Evolutionary conservation across 2,797 vertebrate species (phyloP).

Genomic region (Rhinatrema bivittatum): DNA sequence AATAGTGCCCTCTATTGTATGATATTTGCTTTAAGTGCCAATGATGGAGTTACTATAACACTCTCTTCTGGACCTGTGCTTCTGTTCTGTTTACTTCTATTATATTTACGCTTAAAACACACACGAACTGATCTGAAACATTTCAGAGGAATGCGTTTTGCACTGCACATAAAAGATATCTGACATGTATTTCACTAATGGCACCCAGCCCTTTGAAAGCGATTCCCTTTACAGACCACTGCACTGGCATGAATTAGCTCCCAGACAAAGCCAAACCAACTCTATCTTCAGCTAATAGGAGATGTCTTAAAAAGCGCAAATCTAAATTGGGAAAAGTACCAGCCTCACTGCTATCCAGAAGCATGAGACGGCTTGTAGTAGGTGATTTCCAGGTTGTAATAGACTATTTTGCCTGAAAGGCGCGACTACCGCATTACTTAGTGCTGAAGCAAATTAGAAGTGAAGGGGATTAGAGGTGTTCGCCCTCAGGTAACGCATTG

Average conservation of each 20-base stretch:
- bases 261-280: background rate
- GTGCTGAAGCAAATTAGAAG: slow-evolving; percentile 12
- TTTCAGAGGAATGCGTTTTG: too few species aligned
- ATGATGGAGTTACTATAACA: too few species aligned
- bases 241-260: too few species aligned
- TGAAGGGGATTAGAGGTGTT: background rate
- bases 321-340: background rate
- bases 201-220: too few species aligned
- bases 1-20: slow-evolving; percentile 55
- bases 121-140: too few species aligned
- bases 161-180: too few species aligned
- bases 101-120: too few species aligned
- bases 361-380: slow-evolving; percentile 3
- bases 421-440: slow-evolving; percentile 2
- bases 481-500: background rate
- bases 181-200: too few species aligned
- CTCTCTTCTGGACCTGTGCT: too few species aligned
- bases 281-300: background rate
- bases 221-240: too few species aligned
- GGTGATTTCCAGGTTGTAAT: slow-evolving; percentile 18
- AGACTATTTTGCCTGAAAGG: slow-evolving; percentile 3
- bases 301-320: background rate
- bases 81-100: too few species aligned
- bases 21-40: too few species aligned
- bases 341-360: background rate